These are phyloP conservation scores for Ctenopoma kingsleyae DNA, from an alignment of 2,797 vertebrate species.

Conservation along the genomic window DNA sequence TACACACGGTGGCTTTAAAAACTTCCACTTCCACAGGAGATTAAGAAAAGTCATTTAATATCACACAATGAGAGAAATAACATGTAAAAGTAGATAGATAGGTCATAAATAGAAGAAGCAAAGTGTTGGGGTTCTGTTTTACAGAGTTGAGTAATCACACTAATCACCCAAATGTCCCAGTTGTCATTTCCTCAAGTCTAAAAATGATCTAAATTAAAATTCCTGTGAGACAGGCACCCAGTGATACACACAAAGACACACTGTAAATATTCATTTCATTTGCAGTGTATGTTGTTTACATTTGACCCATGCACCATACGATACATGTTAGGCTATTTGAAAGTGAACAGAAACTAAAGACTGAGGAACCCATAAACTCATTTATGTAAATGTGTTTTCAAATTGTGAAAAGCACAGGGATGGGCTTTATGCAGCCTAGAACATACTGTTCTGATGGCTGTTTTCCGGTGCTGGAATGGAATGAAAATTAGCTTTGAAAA, in stretches of 20 bases:
- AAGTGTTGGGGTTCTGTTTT: no score
- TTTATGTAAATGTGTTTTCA: slow-evolving; percentile 36
- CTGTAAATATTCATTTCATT: no score
- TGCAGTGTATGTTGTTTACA: no score
- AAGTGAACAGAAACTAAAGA: slow-evolving; percentile 16
- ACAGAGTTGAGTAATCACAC: neutral
- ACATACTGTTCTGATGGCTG: slow-evolving; percentile 72
- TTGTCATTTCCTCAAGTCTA: neutral
- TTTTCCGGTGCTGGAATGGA: slow-evolving; percentile 60
- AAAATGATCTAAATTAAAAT: neutral
- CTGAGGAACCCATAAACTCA: slow-evolving; percentile 23
- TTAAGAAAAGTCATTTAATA: no score
- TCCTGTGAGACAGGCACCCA: neutral
- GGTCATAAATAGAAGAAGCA: no score
- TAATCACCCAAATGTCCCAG: neutral
- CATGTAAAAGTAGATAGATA: no score
- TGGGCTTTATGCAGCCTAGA: slow-evolving; percentile 45
- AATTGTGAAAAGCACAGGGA: slow-evolving; percentile 9
- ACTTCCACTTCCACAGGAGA: no score
- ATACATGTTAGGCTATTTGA: no score
- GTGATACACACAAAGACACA: neutral
- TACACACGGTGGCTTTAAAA: no score
- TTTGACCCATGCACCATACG: no score
- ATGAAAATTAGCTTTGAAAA: slow-evolving; percentile 51
- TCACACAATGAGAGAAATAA: no score